These are phyloP conservation scores for Pelagia noctiluca DNA, from an alignment of 30 jellyfish, hydroid and myxozoan genomes.

Conservation along the genomic window DNA sequence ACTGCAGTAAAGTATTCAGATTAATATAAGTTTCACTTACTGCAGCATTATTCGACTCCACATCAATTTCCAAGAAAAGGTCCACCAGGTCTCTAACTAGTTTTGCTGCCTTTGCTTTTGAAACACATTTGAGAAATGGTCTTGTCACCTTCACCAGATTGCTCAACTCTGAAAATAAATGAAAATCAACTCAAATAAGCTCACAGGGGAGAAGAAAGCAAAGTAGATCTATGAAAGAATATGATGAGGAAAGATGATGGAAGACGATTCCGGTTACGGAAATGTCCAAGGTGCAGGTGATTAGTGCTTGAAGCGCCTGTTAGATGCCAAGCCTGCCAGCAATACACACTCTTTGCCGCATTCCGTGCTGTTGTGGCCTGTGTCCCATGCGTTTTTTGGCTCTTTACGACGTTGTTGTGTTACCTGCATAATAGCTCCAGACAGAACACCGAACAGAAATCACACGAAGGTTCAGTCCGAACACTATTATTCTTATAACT, in stretches of 20 bases:
- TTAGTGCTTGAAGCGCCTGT: neutral
- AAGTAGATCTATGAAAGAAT: neutral
- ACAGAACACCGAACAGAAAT: too few species aligned
- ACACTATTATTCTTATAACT: too few species aligned
- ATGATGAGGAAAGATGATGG: neutral
- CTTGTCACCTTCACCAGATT: constrained; percentile 85
- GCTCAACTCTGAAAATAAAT: constrained; percentile 67
- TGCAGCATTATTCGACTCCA: constrained; percentile 81
- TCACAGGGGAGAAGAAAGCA: too few species aligned
- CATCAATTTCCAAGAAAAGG: constrained; percentile 76
- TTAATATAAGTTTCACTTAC: too few species aligned
- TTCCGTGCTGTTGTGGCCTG: too few species aligned
- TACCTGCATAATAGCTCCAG: too few species aligned
- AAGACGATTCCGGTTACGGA: neutral
- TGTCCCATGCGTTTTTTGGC: too few species aligned
- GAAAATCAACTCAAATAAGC: too few species aligned
- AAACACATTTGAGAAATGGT: constrained; percentile 86
- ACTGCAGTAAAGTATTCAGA: too few species aligned
- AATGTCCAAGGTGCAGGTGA: neutral
- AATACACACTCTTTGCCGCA: neutral
- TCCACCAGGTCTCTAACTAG: constrained; percentile 92
- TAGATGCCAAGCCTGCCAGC: neutral
- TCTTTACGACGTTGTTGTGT: too few species aligned
- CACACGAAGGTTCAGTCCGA: too few species aligned
- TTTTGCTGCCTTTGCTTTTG: constrained; percentile 98